A percentile compares a stretch with the other conserved stretches of the same genome.
These are phyloP conservation scores for Glaucidium brasilianum DNA, from an alignment of 2,113 vertebrate genomes.

Conservation along the genomic window DNA sequence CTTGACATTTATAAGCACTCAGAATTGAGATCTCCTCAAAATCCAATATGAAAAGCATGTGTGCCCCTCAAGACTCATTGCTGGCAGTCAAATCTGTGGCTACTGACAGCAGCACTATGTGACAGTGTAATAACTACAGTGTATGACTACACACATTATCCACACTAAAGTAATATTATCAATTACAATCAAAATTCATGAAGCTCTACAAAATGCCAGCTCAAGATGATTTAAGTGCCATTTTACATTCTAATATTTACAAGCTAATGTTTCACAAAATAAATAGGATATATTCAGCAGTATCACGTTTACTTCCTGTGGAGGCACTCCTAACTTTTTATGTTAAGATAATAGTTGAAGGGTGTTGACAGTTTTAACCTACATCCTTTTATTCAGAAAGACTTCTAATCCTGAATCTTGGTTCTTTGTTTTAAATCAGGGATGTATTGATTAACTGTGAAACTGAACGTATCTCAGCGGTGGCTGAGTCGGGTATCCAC, in stretches of 20 bases:
- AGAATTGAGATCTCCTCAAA: not conserved
- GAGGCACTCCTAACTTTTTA: not conserved
- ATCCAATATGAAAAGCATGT: not conserved
- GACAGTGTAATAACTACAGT: not conserved
- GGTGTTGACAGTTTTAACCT: slow-evolving; percentile 62
- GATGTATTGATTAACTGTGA: slow-evolving; percentile 75
- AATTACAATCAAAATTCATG: slow-evolving; percentile 13
- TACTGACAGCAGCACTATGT: not conserved
- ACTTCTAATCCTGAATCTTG: slow-evolving; percentile 66
- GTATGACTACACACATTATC: not conserved
- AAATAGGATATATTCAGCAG: not conserved
- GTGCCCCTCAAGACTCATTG: not conserved
- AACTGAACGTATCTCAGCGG: slow-evolving; percentile 59
- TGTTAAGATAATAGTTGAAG: slow-evolving; percentile 41
- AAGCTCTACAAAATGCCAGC: not conserved
- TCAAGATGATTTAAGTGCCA: slow-evolving; percentile 8
- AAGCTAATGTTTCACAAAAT: slow-evolving; percentile 33
- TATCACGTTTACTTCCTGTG: not conserved
- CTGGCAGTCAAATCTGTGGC: not conserved
- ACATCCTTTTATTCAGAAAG: slow-evolving; percentile 74
- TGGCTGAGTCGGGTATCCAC: slow-evolving; percentile 69
- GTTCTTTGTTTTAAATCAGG: slow-evolving; percentile 81
- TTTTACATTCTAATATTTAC: slow-evolving; percentile 16
- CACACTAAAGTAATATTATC: slow-evolving; percentile 19
- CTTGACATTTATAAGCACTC: not conserved